A percentile compares a stretch with the other conserved stretches of the same genome.
Evolutionary conservation across 2,113 vertebrate species (phyloP).

Genomic region (Ailurus styani): DNA sequence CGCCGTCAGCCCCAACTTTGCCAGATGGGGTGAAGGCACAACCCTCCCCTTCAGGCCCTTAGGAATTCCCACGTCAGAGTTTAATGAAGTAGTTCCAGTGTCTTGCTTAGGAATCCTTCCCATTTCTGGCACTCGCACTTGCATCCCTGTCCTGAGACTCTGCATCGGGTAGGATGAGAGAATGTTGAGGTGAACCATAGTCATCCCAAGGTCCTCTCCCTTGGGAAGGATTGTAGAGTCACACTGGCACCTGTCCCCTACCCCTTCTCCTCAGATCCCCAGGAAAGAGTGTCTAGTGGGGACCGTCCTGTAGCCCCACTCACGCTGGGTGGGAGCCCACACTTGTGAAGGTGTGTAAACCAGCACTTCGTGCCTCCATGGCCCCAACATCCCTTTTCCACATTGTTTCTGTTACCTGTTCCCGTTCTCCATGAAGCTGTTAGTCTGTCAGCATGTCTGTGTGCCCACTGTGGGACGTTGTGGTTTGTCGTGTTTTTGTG

Average conservation of each 20-base stretch:
- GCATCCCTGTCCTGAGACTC: background rate
- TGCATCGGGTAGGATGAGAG: background rate
- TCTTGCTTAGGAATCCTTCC: background rate
- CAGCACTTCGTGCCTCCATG: background rate
- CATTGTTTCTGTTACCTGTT: background rate
- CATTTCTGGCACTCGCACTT: background rate
- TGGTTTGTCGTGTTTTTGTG: too few species aligned
- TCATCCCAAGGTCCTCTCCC: background rate
- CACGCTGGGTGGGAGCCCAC: background rate
- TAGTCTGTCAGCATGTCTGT: too few species aligned
- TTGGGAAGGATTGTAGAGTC: background rate
- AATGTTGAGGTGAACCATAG: background rate
- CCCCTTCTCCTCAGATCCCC: background rate
- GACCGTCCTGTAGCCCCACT: background rate
- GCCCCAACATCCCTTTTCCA: background rate
- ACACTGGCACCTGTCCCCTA: background rate
- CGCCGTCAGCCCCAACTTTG: too few species aligned
- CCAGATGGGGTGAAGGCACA: too few species aligned
- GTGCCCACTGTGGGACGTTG: too few species aligned
- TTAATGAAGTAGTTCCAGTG: background rate
- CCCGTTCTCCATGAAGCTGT: background rate
- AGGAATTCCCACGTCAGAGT: too few species aligned
- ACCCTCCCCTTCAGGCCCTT: too few species aligned
- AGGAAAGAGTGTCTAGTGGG: background rate
- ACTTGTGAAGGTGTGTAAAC: background rate